Evolutionary conservation across 2,888 invertebrate genomes (phyloP).

Genomic region (Melieria omissa): DNA sequence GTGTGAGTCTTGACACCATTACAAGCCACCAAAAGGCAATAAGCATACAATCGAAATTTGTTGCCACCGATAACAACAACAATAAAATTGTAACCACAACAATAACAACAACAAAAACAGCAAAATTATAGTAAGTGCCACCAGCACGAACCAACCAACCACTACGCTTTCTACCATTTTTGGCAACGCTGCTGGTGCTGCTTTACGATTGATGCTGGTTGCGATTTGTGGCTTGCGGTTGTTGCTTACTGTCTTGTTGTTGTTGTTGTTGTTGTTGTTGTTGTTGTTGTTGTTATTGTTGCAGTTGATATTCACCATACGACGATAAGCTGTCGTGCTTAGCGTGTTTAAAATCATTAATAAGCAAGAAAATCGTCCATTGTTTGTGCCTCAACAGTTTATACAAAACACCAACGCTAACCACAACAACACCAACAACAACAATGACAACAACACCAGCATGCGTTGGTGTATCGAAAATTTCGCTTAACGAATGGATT

Average conservation of each 20-base stretch:
- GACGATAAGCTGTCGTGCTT: slow-evolving; percentile 20
- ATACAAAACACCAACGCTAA: neutral
- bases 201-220: neutral
- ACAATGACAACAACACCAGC: slow-evolving; percentile 18
- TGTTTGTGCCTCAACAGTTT: neutral
- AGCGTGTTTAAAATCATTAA: slow-evolving; percentile 36
- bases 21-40: no score
- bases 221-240: neutral
- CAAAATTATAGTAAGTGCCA: no score
- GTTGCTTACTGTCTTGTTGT: neutral
- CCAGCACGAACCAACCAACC: neutral
- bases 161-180: neutral
- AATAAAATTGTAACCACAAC: no score
- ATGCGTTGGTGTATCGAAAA: slow-evolving; percentile 1
- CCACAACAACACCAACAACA: neutral
- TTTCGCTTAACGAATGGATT: slow-evolving; percentile 24
- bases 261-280: neutral
- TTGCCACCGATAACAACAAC: neutral
- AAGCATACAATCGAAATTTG: neutral
- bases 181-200: no score
- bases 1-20: no score
- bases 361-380: slow-evolving; percentile 30
- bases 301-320: neutral
- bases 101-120: no score
- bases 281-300: slow-evolving; percentile 7